These are phyloP conservation scores for Ferdinandea cuprea DNA, from an alignment of 2,888 invertebrate species.

Conservation along the genomic window DNA sequence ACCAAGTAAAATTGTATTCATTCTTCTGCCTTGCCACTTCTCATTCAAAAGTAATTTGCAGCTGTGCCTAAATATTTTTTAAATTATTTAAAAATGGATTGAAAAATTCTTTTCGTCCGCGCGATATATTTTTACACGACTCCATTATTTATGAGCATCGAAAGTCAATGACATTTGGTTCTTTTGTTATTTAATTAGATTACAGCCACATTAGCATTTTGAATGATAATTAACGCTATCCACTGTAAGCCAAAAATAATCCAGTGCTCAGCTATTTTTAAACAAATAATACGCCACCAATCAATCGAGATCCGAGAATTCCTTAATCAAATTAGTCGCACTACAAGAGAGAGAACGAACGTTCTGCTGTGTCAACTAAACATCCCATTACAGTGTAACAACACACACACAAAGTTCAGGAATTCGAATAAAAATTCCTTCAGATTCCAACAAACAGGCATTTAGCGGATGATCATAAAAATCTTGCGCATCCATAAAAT, in stretches of 20 bases:
- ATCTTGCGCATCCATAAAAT: conserved; percentile 66
- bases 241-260: conserved; percentile 58
- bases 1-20: too few species aligned
- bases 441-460: conserved; percentile 42
- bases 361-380: conserved; percentile 27
- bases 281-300: conserved; percentile 68
- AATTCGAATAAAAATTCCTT: conserved; percentile 62
- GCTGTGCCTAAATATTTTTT: not conserved
- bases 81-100: conserved; percentile 7
- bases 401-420: conserved; percentile 22
- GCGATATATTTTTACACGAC: not conserved
- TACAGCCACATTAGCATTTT: conserved; percentile 65
- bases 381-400: not conserved
- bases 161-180: conserved; percentile 59
- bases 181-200: conserved; percentile 64
- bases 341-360: not conserved
- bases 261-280: conserved; percentile 68
- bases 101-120: not conserved
- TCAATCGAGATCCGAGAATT: conserved; percentile 66
- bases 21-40: too few species aligned
- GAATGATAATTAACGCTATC: conserved; percentile 43
- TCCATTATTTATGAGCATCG: conserved; percentile 47
- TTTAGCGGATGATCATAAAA: conserved; percentile 56
- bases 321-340: conserved; percentile 67
- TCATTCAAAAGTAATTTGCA: not conserved